Conservation (phyloP, 2,888 invertebrate species). For the Hoplodrina blanda region DNA sequence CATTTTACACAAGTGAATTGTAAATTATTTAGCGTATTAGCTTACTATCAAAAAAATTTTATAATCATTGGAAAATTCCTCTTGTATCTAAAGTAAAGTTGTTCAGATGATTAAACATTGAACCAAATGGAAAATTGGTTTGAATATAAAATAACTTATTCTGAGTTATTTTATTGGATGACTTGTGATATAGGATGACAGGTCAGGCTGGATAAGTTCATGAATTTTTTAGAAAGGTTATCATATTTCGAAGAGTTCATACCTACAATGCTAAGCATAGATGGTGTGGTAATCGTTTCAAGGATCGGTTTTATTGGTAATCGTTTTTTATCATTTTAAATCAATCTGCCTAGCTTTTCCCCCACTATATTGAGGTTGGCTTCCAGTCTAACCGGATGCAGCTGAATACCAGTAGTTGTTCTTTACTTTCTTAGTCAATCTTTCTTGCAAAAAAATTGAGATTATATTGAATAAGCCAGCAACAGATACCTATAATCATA, state of each 20-base stretch:
- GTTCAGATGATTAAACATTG: not conserved
- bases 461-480: too few species aligned
- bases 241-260: constrained; percentile 1
- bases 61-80: not conserved
- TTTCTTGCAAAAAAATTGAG: too few species aligned
- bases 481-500: too few species aligned
- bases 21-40: too few species aligned
- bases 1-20: too few species aligned
- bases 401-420: too few species aligned
- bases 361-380: too few species aligned
- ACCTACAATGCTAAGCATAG: not conserved
- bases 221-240: constrained; percentile 24
- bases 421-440: too few species aligned
- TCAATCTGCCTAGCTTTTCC: too few species aligned
- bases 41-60: too few species aligned
- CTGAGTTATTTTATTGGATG: constrained; percentile 4
- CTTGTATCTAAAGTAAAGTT: not conserved
- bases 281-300: not conserved
- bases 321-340: too few species aligned
- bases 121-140: constrained; percentile 11
- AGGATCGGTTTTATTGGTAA: not conserved
- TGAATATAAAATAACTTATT: not conserved
- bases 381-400: too few species aligned
- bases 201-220: constrained; percentile 5
- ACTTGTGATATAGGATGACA: constrained; percentile 30